Evolutionary conservation across 53 echinoderm and acorn worm species (phyloP).

Genomic region (Apostichopus leukothele): DNA sequence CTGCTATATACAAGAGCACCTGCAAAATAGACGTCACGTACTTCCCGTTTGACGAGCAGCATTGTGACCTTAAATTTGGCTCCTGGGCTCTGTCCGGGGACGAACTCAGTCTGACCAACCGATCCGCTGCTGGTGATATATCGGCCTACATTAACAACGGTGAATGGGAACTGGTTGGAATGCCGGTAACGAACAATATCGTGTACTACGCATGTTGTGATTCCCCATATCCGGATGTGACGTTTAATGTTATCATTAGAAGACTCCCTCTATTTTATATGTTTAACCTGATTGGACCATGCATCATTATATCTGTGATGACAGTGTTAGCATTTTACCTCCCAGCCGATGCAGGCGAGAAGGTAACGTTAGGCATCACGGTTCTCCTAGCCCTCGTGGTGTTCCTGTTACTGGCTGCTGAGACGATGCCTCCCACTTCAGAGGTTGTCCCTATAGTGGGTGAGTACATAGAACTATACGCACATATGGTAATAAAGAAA

Average conservation of each 20-base stretch:
- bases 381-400: slow-evolving; percentile 83
- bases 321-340: slow-evolving; percentile 76
- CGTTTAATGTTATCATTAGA: slow-evolving; percentile 71
- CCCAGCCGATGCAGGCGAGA: slow-evolving; percentile 94
- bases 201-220: slow-evolving; percentile 74
- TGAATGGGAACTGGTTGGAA: slow-evolving; percentile 79
- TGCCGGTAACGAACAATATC: slow-evolving; percentile 66
- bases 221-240: slow-evolving; percentile 79
- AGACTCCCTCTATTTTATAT: slow-evolving; percentile 77
- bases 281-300: slow-evolving; percentile 83
- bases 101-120: slow-evolving; percentile 69
- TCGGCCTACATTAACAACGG: slow-evolving; percentile 85
- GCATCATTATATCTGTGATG: slow-evolving; percentile 72
- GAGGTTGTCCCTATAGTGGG: slow-evolving; percentile 85
- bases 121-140: slow-evolving; percentile 62
- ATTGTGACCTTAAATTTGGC: slow-evolving; percentile 73
- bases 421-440: slow-evolving; percentile 92
- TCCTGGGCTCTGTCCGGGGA: slow-evolving; percentile 91
- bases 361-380: slow-evolving; percentile 83
- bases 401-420: slow-evolving; percentile 78
- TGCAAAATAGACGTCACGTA: slow-evolving; percentile 88
- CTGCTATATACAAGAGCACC: slow-evolving; percentile 87
- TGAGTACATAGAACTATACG: slow-evolving; percentile 41
- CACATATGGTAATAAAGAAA: too few relatives aligned
- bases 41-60: slow-evolving; percentile 93